These are phyloP conservation scores for Syngnathus rostellatus DNA, from an alignment of 2,797 vertebrate genomes.

Conservation along the genomic window DNA sequence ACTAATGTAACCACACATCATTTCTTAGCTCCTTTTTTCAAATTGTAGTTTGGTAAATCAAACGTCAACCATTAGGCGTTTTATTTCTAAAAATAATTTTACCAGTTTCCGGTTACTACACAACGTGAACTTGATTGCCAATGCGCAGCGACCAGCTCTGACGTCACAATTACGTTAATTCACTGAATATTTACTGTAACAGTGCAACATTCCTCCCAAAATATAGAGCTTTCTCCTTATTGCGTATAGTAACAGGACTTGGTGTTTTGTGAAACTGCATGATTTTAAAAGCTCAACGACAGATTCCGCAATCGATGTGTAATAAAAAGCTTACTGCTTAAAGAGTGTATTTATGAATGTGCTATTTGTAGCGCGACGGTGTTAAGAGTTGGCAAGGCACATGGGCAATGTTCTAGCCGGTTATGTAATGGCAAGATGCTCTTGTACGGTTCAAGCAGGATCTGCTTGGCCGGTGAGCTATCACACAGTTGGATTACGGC, in stretches of 20 bases:
- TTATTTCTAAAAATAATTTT: not conserved
- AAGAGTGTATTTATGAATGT: not conserved
- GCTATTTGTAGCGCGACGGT: not conserved
- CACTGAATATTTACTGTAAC: constrained; percentile 32
- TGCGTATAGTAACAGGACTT: not conserved
- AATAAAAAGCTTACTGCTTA: not conserved
- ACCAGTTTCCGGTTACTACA: not conserved
- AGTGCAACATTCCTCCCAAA: not conserved
- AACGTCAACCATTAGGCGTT: not conserved
- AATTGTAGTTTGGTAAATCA: not conserved
- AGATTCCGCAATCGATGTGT: not conserved
- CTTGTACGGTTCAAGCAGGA: constrained; percentile 1
- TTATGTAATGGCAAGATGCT: not conserved
- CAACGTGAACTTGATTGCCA: not conserved
- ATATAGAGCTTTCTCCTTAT: not conserved
- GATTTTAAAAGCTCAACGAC: not conserved
- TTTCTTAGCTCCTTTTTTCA: not conserved
- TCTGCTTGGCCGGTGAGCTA: not conserved
- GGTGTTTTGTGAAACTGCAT: not conserved
- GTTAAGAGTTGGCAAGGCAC: not conserved
- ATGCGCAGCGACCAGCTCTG: constrained; percentile 42
- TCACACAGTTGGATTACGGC: not conserved
- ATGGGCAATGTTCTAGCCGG: not conserved
- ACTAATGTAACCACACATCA: not conserved
- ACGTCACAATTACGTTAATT: constrained; percentile 55